phyloP scores from a whole-genome alignment of 2,113 vertebrate species.

The Scomber scombrus region DNA sequence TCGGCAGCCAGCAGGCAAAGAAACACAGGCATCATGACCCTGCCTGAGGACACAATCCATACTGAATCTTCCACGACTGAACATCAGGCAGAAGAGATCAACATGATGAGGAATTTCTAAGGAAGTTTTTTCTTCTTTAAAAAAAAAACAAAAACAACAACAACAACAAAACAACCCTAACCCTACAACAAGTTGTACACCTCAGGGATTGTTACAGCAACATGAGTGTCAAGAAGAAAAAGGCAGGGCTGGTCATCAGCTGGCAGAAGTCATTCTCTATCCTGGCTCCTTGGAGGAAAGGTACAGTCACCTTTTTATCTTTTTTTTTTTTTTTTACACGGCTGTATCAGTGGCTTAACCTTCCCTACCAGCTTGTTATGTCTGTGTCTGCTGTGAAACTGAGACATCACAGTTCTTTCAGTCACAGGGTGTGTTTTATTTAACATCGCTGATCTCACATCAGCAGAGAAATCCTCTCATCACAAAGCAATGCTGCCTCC shows the following conservation, averaged over 20 bases:
- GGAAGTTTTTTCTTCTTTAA: background rate
- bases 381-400: slow-evolving; percentile 10
- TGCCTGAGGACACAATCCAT: background rate
- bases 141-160: background rate
- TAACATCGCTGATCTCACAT: background rate
- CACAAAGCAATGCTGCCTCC: background rate
- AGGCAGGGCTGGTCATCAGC: slow-evolving; percentile 81
- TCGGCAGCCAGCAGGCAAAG: slow-evolving; percentile 13
- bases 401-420: background rate
- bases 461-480: background rate
- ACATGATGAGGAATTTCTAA: slow-evolving; percentile 46
- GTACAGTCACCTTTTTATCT: slow-evolving; percentile 66
- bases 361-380: too few relatives aligned
- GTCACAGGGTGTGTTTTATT: background rate
- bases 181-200: background rate
- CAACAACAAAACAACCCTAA: too few relatives aligned
- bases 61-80: background rate
- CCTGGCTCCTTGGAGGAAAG: slow-evolving; percentile 86
- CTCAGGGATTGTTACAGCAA: slow-evolving; percentile 23
- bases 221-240: slow-evolving; percentile 81
- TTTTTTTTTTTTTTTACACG: slow-evolving; percentile 4
- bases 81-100: background rate
- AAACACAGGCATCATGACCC: slow-evolving; percentile 36
- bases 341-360: background rate
- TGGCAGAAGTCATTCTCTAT: slow-evolving; percentile 87